Evolutionary conservation across 1,140 invertebrate genomes (phyloP), one percentile per base, ranked within the genome.

Genomic region (Nomia melanderi): DNA sequence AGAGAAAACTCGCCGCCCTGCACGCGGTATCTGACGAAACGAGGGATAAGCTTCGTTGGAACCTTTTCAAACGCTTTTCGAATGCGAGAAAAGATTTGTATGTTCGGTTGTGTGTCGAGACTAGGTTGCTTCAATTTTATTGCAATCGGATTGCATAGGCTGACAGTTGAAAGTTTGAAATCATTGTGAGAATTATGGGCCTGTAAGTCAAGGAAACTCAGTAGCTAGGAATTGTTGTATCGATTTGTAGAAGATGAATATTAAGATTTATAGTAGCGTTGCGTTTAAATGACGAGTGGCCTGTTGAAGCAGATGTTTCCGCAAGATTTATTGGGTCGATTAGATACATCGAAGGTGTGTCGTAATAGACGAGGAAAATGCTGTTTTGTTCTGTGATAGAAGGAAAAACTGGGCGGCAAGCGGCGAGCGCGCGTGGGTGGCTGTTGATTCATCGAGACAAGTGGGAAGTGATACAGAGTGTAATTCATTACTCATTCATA

Each of bases 351-450:
- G 70, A 33, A 29, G 12, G 72, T 50, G 50, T 29, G 36, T 47
- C 75, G 56, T 77, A 70, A 77, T 77, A 56, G 75, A 41, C 54
- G 67, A 60, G 59, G 64, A 70, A 70, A 60, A 62, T 53, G 74
- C 74, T 17, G 56, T 60, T 56, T 50, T 20, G 44, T 17, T 47
- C 14, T 27, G 12, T 20, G 8, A 8, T 14, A 65, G n/a, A 14
- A 6, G 41, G 74, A 70, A 69, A 76, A 76, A 53, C 64, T 29
- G 65, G 41, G 20, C 11, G 56, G 39, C 36, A 33, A 17, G 23
- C 29, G 14, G 6, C 29, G 23, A 20, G 36, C 23, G 63, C 63
- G 60, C 74, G 74, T 76, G 74, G 74, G 74, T 76, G 74, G 56
- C 33, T 41, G 31, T 69, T 59, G 33, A 44, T 33, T 33, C 29